phyloP scores from a whole-genome alignment of 2,113 vertebrate species.

The Syngnathus scovelli region DNA sequence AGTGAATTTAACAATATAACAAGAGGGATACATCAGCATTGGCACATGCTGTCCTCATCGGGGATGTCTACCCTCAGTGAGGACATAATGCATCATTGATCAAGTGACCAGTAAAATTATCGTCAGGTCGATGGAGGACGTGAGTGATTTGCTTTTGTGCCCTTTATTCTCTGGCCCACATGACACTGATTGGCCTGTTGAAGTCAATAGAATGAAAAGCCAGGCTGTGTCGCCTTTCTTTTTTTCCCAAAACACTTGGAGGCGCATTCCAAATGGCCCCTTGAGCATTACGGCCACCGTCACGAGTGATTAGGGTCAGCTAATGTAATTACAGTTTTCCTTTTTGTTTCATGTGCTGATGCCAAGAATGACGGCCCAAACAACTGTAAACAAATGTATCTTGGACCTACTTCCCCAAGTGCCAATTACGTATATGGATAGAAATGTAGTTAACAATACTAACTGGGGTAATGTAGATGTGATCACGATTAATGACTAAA shows the following conservation, averaged over 20 bases:
- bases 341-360: not conserved
- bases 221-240: not conserved
- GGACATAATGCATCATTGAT: conserved; percentile 20
- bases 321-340: not conserved
- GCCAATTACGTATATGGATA: not conserved
- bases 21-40: not conserved
- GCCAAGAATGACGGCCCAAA: not conserved
- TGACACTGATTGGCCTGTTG: conserved; percentile 17
- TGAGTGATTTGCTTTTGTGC: conserved; percentile 25
- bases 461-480: not conserved
- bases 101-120: conserved; percentile 32
- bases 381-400: not conserved
- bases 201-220: conserved; percentile 14
- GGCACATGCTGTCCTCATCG: not conserved
- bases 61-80: too few relatives aligned
- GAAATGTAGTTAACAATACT: not conserved
- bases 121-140: conserved; percentile 16
- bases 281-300: not conserved
- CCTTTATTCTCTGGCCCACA: conserved; percentile 12
- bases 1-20: not conserved
- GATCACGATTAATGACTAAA: not conserved
- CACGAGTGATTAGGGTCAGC: not conserved
- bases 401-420: not conserved
- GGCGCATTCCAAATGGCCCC: not conserved
- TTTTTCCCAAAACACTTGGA: not conserved